Evolutionary conservation across 1,140 invertebrate species (phyloP).

Genomic region (Scaptomyza pallida): DNA sequence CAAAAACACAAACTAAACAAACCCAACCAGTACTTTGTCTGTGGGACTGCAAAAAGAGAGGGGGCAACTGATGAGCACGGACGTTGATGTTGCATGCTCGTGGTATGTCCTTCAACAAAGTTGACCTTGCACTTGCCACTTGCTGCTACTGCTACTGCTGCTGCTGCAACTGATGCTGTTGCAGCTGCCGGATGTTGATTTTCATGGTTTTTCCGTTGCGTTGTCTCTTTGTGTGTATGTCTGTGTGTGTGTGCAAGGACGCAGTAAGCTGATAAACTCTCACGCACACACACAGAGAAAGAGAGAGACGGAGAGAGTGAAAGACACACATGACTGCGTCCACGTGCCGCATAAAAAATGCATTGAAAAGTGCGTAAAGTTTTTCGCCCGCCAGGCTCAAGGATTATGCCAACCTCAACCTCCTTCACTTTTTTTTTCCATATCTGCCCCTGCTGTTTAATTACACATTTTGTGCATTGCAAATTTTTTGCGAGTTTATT

Average conservation of each 20-base stretch:
- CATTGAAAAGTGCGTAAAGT: slow-evolving; percentile 75
- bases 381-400: slow-evolving; percentile 32
- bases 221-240: too few species aligned
- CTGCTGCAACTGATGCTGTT: slow-evolving; percentile 15
- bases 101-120: slow-evolving; percentile 78
- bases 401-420: slow-evolving; percentile 7
- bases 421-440: slow-evolving; percentile 1
- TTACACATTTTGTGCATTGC: slow-evolving; percentile 46
- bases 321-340: slow-evolving; percentile 58
- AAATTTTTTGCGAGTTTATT: slow-evolving; percentile 41
- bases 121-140: slow-evolving; percentile 82
- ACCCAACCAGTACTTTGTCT: slow-evolving; percentile 53
- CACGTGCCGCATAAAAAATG: slow-evolving; percentile 65
- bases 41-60: slow-evolving; percentile 11
- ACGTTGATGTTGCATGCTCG: slow-evolving; percentile 27
- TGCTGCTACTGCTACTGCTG: slow-evolving; percentile 52
- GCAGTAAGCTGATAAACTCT: slow-evolving; percentile 73
- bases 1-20: slow-evolving; percentile 55
- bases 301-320: not conserved
- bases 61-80: slow-evolving; percentile 9
- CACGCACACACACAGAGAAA: slow-evolving; percentile 25
- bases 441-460: slow-evolving; percentile 43
- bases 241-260: slow-evolving; percentile 67
- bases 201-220: slow-evolving; percentile 50
- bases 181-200: slow-evolving; percentile 67